Evolutionary conservation across 2,113 vertebrate genomes (phyloP).

Genomic region (Lutjanus erythropterus): DNA sequence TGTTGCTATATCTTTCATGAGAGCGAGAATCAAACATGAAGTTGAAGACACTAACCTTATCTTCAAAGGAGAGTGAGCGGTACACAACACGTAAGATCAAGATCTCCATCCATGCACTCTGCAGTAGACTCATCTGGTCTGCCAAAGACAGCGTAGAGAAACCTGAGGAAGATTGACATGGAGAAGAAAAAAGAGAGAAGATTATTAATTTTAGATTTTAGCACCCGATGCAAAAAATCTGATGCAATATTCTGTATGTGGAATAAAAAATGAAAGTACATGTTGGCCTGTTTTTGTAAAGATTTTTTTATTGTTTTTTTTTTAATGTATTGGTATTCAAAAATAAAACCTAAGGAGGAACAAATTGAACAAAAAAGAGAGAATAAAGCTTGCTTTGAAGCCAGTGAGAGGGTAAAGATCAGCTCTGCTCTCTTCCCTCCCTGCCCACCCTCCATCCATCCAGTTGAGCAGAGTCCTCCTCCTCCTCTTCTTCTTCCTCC

Average conservation of each 20-base stretch:
- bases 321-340: background rate
- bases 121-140: constrained; percentile 99
- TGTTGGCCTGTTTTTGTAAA: background rate
- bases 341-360: constrained; percentile 12
- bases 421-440: constrained; percentile 15
- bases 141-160: constrained; percentile 99
- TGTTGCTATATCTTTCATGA: background rate
- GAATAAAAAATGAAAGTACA: background rate
- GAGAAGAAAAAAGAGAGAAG: constrained; percentile 13
- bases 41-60: constrained; percentile 82
- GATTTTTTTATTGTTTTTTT: background rate
- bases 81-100: constrained; percentile 98
- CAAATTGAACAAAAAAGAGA: background rate
- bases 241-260: background rate
- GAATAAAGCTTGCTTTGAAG: constrained; percentile 28
- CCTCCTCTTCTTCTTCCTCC: constrained; percentile 36
- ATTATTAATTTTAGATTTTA: background rate
- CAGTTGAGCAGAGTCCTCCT: constrained; percentile 63
- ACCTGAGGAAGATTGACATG: constrained; percentile 82
- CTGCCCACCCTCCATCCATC: constrained; percentile 50
- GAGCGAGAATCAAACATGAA: background rate
- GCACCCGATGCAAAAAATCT: background rate
- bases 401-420: constrained; percentile 44
- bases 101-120: constrained; percentile 99
- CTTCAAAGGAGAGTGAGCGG: constrained; percentile 97